Percentiles rank a stretch among this genome's conserved stretches.
Evolutionary conservation across 2,113 vertebrate species (phyloP).

Genomic region (Albula goreensis): DNA sequence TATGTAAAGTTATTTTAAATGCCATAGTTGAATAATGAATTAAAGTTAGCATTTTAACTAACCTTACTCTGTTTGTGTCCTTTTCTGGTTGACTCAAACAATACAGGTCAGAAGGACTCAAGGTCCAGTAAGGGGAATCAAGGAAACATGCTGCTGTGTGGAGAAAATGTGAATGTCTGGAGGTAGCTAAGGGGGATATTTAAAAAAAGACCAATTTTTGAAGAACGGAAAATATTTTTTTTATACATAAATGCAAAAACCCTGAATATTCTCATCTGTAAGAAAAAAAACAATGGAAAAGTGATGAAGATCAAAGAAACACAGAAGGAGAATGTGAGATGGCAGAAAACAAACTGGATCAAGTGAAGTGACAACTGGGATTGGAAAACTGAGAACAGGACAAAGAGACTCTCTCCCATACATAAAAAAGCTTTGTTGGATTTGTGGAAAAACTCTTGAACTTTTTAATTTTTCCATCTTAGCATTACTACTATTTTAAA

Average conservation of each 20-base stretch:
- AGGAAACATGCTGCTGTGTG: background rate
- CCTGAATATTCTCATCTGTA: conserved; percentile 13
- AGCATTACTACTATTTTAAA: conserved; percentile 47
- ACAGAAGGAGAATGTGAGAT: background rate
- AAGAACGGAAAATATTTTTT: conserved; percentile 2
- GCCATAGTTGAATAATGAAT: background rate
- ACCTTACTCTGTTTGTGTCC: background rate
- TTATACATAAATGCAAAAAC: conserved; percentile 1
- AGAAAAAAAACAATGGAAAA: conserved; percentile 11
- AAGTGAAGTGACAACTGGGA: conserved; percentile 43
- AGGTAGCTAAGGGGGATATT: background rate
- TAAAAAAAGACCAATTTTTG: background rate
- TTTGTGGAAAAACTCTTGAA: conserved; percentile 41
- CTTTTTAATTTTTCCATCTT: conserved; percentile 49
- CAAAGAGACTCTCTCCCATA: conserved; percentile 53
- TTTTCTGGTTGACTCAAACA: conserved; percentile 5
- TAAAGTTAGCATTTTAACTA: background rate
- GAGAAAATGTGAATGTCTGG: background rate
- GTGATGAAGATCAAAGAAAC: background rate
- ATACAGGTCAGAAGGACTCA: background rate
- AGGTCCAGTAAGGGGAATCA: background rate
- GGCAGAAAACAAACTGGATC: conserved; percentile 1
- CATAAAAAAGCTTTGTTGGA: conserved; percentile 44
- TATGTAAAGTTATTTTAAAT: background rate
- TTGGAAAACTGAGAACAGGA: conserved; percentile 41